These are phyloP conservation scores for Meriones unguiculatus DNA, from an alignment of 2,113 vertebrate species.

Conservation along the genomic window DNA sequence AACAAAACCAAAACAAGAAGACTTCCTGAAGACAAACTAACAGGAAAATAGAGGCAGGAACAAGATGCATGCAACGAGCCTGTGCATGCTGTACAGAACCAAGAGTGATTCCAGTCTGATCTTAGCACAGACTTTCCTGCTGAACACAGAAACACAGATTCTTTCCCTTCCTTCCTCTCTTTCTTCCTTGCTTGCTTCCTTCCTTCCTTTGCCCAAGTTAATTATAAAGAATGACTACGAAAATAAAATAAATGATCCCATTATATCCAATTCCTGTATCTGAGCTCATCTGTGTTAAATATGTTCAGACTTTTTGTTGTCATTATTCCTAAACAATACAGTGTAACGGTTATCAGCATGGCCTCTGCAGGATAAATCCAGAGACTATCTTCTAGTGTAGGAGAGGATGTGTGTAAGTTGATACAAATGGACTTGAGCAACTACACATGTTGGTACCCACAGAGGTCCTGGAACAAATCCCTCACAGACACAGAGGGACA, in stretches of 20 bases:
- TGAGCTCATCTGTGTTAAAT: constrained; percentile 56
- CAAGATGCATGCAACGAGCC: neutral
- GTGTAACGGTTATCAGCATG: neutral
- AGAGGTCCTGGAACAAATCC: neutral
- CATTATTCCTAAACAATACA: neutral
- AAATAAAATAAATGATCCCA: constrained; percentile 88
- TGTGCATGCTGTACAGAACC: neutral
- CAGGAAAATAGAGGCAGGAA: neutral
- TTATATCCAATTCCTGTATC: constrained; percentile 79
- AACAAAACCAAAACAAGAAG: neutral
- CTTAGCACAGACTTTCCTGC: constrained; percentile 70
- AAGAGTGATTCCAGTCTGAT: neutral
- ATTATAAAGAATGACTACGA: constrained; percentile 84
- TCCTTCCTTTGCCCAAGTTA: constrained; percentile 76
- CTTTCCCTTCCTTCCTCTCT: constrained; percentile 1
- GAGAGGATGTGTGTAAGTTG: neutral
- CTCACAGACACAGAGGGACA: neutral
- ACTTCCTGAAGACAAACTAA: neutral
- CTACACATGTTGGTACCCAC: neutral
- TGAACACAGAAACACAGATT: constrained; percentile 26
- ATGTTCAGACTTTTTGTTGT: neutral
- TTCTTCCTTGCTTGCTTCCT: neutral
- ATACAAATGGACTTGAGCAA: neutral
- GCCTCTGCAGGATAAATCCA: neutral
- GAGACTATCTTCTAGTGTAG: neutral